Conservation (phyloP, 2,797 vertebrate species). For the Toxotes lorentzi region DNA sequence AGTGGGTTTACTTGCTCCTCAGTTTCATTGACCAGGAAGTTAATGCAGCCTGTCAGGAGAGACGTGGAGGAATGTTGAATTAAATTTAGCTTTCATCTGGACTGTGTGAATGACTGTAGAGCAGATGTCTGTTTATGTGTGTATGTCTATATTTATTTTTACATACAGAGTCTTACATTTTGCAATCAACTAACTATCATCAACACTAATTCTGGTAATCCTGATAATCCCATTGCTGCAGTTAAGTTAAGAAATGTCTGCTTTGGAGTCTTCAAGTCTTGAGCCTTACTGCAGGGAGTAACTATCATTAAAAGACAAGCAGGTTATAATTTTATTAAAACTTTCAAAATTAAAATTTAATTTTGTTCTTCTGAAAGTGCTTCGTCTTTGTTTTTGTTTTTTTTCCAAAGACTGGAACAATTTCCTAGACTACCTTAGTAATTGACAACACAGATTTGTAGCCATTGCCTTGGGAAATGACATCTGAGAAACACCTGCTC, state of each 20-base stretch:
- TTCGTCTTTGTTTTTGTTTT: too few species aligned
- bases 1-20: neutral
- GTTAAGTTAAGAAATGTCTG: neutral
- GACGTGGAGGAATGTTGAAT: neutral
- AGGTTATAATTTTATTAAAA: too few species aligned
- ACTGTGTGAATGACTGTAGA: neutral
- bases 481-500: conserved; percentile 27
- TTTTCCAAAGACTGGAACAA: neutral
- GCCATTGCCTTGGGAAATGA: conserved; percentile 16
- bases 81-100: neutral
- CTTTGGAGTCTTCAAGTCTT: neutral
- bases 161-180: neutral
- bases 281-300: neutral
- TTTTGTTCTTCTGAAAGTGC: neutral
- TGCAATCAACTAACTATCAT: neutral
- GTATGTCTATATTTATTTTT: neutral
- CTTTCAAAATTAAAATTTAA: neutral
- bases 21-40: neutral
- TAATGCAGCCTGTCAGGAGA: neutral
- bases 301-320: neutral
- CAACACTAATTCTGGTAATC: neutral
- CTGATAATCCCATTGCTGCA: neutral
- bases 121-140: neutral
- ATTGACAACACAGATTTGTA: neutral
- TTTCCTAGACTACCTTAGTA: neutral